Base-by-base conservation (phyloP, 1,140 invertebrate genomes). In the Drosophila willistoni region DNA sequence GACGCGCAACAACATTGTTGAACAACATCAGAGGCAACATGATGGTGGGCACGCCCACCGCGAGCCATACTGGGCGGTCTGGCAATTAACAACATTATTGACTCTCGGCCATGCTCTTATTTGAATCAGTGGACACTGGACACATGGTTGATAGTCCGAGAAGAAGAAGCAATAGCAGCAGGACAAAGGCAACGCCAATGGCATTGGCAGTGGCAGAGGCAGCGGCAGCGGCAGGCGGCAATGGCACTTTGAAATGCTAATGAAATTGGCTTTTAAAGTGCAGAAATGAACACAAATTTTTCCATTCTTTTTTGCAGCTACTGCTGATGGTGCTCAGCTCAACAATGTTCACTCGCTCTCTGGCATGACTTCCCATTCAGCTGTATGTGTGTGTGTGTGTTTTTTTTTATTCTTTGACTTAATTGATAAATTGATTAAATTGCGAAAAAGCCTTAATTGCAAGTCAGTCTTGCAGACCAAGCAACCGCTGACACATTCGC, bases 391-490 rank as follows among this genome's bases (percentile, higher is more conserved):
- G 17, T 51, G 19, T 17, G 10, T 51, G n/a, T 19, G 51, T 34
- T 51, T 29, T 55, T 57, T 41, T 64, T 54, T n/a, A 3, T 54
- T 29, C 34, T 64, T 54, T 39, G 65, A 69, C 80, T 81, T 89
- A 85, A 89, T 89, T 89, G 84, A 81, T 89, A 90, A 89, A 89
- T 89, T 89, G 84, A 89, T 89, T 84, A 90, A 89, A 89, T 90
- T 89, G 78, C 81, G 71, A 63, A 74, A 76, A 59, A 68, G 73
- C 60, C 85, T 83, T 87, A 89, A 89, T 84, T 89, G 77, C 77
- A 80, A 42, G 71, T 64, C 73, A 71, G 34, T 67, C 39, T 14
- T 57, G 61, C 36, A 39, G 36, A 39, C 10, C 74, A 56, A 51
- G 57, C 68, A 42, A 39, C 34, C 42, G 61, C 68, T 59, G 73